phyloP scores from a whole-genome alignment of 2,113 vertebrate species.

The Lagopus leucura region DNA sequence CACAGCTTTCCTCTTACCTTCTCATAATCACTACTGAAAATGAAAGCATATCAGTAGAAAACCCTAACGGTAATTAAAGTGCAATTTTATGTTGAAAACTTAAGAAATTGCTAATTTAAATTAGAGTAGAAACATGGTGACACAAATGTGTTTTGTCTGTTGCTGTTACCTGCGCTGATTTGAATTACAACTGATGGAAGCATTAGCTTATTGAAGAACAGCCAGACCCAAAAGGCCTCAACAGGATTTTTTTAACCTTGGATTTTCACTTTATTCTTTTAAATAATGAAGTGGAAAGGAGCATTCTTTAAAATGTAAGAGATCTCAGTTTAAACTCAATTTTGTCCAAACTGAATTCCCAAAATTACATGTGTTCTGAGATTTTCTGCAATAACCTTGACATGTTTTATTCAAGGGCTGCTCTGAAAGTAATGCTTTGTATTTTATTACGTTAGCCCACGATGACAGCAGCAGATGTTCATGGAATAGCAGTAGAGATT shows the following conservation, averaged over 20 bases:
- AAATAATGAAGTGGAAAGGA: background rate
- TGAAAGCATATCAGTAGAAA: background rate
- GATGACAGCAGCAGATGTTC: too few species aligned
- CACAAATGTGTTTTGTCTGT: background rate
- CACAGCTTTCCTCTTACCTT: background rate
- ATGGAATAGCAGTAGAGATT: too few species aligned
- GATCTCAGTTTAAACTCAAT: background rate
- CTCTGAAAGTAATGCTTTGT: too few species aligned
- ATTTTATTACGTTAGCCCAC: too few species aligned
- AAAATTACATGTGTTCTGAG: background rate
- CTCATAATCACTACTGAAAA: background rate
- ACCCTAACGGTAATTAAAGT: background rate
- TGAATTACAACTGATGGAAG: background rate
- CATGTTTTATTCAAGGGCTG: background rate
- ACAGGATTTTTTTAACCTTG: background rate
- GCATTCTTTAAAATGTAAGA: background rate
- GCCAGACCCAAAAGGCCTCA: background rate
- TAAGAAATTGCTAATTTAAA: background rate
- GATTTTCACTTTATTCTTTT: background rate
- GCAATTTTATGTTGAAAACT: slow-evolving; percentile 1
- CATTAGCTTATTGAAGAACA: background rate
- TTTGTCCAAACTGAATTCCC: background rate
- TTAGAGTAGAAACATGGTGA: background rate
- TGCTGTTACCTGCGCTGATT: background rate
- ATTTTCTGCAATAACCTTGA: background rate